These are phyloP conservation scores for Malacosoma neustria DNA, from an alignment of 2,888 invertebrate species.

Conservation along the genomic window DNA sequence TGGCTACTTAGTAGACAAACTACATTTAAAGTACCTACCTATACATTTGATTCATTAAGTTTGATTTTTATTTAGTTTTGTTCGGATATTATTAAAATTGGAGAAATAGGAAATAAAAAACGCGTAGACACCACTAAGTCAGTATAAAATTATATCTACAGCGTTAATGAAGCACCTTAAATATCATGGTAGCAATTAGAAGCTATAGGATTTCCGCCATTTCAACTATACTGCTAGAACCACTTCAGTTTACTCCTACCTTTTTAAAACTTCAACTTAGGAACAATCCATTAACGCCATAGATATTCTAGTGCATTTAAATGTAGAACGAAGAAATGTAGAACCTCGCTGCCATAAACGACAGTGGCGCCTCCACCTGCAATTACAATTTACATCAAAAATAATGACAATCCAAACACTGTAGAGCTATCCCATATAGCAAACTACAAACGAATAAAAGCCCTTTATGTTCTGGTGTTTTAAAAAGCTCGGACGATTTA, in stretches of 20 bases:
- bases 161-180: no score
- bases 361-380: conserved; percentile 25
- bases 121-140: no score
- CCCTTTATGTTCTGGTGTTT: conserved; percentile 17
- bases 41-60: no score
- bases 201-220: no score
- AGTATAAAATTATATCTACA: no score
- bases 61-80: no score
- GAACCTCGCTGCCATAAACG: conserved; percentile 14
- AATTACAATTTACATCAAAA: conserved; percentile 28
- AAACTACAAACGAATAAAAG: conserved; percentile 6
- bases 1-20: conserved; percentile 12
- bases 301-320: conserved; percentile 20
- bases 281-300: not conserved
- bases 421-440: conserved; percentile 12
- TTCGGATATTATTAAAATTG: no score
- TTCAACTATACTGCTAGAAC: no score
- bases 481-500: conserved; percentile 24
- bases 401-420: conserved; percentile 13
- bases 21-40: no score
- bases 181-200: no score
- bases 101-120: no score
- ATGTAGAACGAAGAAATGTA: conserved; percentile 38
- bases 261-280: not conserved
- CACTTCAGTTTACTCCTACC: no score